Evolutionary conservation across 2,797 vertebrate genomes (phyloP).

Genomic region (Sphenodon punctatus): DNA sequence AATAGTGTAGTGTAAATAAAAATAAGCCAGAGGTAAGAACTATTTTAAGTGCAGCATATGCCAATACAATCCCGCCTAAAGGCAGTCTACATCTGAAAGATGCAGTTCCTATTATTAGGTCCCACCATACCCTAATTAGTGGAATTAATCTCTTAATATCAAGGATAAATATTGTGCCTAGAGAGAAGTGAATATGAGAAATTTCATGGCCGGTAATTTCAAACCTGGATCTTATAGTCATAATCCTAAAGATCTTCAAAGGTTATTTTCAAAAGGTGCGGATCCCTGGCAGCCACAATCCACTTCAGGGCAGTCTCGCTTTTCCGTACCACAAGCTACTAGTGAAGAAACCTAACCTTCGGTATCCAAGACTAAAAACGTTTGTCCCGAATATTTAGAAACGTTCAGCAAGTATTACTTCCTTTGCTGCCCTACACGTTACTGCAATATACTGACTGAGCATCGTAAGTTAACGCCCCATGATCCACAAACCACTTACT

Average conservation of each 20-base stretch:
- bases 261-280: neutral
- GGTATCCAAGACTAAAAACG: neutral
- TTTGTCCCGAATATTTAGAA: neutral
- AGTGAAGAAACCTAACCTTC: neutral
- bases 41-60: too few species aligned
- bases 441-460: accelerated
- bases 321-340: neutral
- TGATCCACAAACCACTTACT: too few species aligned
- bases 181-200: too few species aligned
- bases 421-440: neutral
- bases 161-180: too few species aligned
- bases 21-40: too few species aligned
- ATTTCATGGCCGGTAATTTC: neutral
- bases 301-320: neutral
- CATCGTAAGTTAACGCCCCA: neutral
- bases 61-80: too few species aligned
- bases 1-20: too few species aligned
- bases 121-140: too few species aligned
- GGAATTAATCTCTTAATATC: too few species aligned
- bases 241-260: accelerated
- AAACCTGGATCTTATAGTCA: neutral
- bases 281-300: neutral
- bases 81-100: too few species aligned
- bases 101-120: too few species aligned
- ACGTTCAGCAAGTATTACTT: accelerated